Conservation (phyloP, 35 echinoderm and acorn worm genomes). For the Ophioderma brevispina region DNA sequence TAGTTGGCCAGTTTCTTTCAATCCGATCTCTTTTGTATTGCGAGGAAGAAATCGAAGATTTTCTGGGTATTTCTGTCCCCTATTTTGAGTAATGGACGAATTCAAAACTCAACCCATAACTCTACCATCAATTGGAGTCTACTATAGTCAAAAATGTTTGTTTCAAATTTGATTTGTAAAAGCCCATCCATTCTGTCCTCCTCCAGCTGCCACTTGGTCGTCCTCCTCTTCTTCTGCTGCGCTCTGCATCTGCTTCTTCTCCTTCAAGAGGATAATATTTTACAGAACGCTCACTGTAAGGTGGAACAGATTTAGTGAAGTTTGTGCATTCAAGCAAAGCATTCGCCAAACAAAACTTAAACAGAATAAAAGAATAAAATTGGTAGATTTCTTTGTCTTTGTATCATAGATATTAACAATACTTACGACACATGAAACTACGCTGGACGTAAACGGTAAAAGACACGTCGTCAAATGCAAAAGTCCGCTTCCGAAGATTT, state of each 20-base stretch:
- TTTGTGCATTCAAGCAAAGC: too few relatives aligned
- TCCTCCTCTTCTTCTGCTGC: neutral
- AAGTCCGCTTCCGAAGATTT: slow-evolving; percentile 45
- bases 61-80: too few relatives aligned
- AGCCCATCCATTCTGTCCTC: neutral
- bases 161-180: too few relatives aligned
- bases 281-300: slow-evolving; percentile 1
- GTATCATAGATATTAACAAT: slow-evolving; percentile 44
- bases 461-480: neutral
- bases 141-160: too few relatives aligned
- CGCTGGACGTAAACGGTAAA: neutral
- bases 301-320: neutral
- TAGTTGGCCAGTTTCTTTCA: too few relatives aligned
- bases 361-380: too few relatives aligned
- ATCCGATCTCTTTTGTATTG: too few relatives aligned
- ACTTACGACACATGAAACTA: slow-evolving; percentile 13
- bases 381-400: neutral
- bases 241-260: neutral
- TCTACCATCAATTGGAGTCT: too few relatives aligned
- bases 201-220: neutral
- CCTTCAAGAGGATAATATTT: slow-evolving; percentile 5
- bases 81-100: too few relatives aligned
- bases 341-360: too few relatives aligned
- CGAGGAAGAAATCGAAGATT: too few relatives aligned
- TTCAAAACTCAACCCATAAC: too few relatives aligned